Percentiles rank a stretch among this genome's conserved stretches.
These are phyloP conservation scores for Acromyrmex echinatior DNA, from an alignment of 1,140 invertebrate genomes.

Conservation along the genomic window DNA sequence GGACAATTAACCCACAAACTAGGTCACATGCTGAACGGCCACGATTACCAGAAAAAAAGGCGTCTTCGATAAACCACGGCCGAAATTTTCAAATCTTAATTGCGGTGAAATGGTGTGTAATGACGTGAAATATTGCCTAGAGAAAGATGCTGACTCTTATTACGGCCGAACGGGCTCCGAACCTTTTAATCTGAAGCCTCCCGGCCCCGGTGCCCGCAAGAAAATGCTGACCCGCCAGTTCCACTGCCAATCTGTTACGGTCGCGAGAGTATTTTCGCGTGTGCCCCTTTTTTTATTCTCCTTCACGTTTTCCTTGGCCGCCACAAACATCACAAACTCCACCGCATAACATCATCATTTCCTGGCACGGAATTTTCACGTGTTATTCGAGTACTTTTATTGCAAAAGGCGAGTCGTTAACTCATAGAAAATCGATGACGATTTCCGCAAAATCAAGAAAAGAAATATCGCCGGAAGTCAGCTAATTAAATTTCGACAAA, in stretches of 20 bases:
- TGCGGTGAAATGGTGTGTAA: constrained; percentile 83
- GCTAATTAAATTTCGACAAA: not conserved
- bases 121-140: constrained; percentile 82
- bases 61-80: constrained; percentile 63
- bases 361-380: constrained; percentile 25
- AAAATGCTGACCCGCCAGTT: constrained; percentile 83
- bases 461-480: not conserved
- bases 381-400: not conserved
- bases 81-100: constrained; percentile 82
- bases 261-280: constrained; percentile 60
- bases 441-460: not conserved
- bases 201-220: constrained; percentile 55
- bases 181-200: constrained; percentile 81
- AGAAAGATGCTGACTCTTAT: constrained; percentile 85
- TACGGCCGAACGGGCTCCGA: constrained; percentile 73
- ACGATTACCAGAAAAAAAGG: constrained; percentile 13
- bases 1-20: constrained; percentile 30
- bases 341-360: not conserved
- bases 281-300: constrained; percentile 34
- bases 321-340: not conserved
- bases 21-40: not conserved
- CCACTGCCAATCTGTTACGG: constrained; percentile 80
- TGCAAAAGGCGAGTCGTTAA: not conserved
- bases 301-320: not conserved
- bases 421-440: not conserved